These are phyloP conservation scores for Cinclus cinclus DNA, from an alignment of 2,113 vertebrate species.

Conservation along the genomic window DNA sequence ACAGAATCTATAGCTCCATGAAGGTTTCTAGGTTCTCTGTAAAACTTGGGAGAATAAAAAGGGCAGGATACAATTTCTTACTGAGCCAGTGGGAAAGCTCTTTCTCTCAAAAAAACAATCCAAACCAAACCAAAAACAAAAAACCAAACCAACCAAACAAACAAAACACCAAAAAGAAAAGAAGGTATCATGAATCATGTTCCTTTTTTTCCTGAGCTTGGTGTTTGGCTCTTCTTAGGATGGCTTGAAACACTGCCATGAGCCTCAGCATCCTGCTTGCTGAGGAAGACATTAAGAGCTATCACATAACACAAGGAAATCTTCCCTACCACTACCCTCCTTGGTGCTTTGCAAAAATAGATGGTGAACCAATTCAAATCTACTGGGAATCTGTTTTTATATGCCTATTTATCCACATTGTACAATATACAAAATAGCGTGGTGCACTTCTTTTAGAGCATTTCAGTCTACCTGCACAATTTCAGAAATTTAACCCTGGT, in stretches of 20 bases:
- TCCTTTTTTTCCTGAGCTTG: not conserved
- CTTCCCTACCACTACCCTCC: not conserved
- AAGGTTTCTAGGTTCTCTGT: not conserved
- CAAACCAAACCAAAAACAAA: too few species aligned
- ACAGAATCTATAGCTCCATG: not conserved
- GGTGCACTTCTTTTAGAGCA: not conserved
- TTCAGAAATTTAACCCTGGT: not conserved
- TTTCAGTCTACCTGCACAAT: not conserved
- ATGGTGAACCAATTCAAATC: not conserved
- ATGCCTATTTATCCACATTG: rapidly evolving
- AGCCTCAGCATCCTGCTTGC: not conserved
- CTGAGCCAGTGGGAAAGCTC: not conserved
- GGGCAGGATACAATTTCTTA: not conserved
- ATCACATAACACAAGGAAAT: rapidly evolving
- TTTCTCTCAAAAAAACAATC: too few species aligned
- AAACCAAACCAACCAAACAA: too few species aligned
- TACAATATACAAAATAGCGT: too few species aligned
- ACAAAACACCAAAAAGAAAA: too few species aligned
- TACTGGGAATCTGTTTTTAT: not conserved
- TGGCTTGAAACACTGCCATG: not conserved
- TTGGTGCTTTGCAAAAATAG: not conserved
- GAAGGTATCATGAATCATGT: not conserved
- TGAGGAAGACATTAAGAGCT: not conserved
- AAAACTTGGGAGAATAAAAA: not conserved
- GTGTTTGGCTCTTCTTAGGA: not conserved